Evolutionary conservation across 2,888 invertebrate genomes (phyloP), one percentile per base, ranked within the genome.

Genomic region (Buathra laborator): DNA sequence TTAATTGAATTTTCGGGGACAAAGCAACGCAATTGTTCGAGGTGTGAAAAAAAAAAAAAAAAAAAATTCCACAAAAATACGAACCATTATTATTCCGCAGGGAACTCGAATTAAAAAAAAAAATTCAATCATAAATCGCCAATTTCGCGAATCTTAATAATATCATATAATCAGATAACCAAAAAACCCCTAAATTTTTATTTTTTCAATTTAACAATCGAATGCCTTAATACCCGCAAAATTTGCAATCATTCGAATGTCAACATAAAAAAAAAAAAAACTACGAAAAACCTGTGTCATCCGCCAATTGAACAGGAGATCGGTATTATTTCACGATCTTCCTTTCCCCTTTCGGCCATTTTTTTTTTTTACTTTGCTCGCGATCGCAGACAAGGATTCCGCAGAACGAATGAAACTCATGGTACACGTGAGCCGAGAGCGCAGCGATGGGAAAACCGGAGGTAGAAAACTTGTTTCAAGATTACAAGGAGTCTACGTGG

Each of bases 401-500:
- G 9, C 19, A 68, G 68, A n/a, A 29, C 48, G 48, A 68, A 67
- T 10, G 29, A 64, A 29, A 48, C 4, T 1, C 68, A 14, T 44
- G 24, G 46, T 10, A 48, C 29, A 68, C 46, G 48, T 51, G 68
- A 19, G 46, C 19, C 46, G 12, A 12, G 3, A 46, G 19, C n/a
- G 24, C 14, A 46, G 19, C 37, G 46, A 48, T 48, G 48, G 48
- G 32, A 37, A 9, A 24, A 46, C 12, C 70, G 66, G 43, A 75
- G 79, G 68, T 44, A 64, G 75, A 53, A 84, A 80, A 80, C 75
- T 75, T 84, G 80, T 84, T 76, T 80, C 43, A 80, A 75, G 75
- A 84, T 84, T 76, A 80, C 53, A 70, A 79, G 62, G 53, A 74
- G 53, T 43, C 59, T 59, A 44, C 56, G 77, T 48, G 59, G 67